Conservation (phyloP, 2,888 invertebrate species). For the Euproctis similis region DNA sequence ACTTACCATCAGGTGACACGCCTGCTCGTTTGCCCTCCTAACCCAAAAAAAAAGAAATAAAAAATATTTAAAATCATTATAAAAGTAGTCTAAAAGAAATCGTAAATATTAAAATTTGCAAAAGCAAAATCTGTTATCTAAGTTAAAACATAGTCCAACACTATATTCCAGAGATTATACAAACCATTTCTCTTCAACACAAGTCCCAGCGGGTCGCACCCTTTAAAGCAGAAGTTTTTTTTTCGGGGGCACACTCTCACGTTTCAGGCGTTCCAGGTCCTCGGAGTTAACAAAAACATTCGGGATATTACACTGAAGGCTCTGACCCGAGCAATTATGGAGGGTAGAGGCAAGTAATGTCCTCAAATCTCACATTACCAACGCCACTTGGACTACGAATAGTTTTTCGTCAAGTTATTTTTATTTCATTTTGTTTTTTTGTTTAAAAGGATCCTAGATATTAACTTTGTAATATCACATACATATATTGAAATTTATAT, state of each 20-base stretch:
- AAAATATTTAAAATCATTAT: too few species aligned
- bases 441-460: conserved; percentile 13
- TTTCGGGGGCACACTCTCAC: too few species aligned
- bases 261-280: conserved; percentile 12
- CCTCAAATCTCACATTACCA: conserved; percentile 31
- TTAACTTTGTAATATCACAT: background rate
- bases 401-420: conserved; percentile 24
- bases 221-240: conserved; percentile 10
- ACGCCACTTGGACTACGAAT: conserved; percentile 19
- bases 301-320: conserved; percentile 14
- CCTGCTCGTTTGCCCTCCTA: too few species aligned
- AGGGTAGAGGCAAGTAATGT: conserved; percentile 23
- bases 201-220: background rate
- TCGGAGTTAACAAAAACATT: conserved; percentile 16
- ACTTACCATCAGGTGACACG: too few species aligned
- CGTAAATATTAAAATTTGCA: too few species aligned
- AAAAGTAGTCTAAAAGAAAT: too few species aligned
- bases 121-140: too few species aligned
- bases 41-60: too few species aligned
- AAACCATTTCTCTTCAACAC: background rate
- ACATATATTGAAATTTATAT: background rate
- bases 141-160: too few species aligned
- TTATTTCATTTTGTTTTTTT: too few species aligned
- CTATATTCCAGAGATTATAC: too few species aligned
- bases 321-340: conserved; percentile 28